phyloP scores from a whole-genome alignment of 2,797 vertebrate species.

The Hapalemur alaotrensis region DNA sequence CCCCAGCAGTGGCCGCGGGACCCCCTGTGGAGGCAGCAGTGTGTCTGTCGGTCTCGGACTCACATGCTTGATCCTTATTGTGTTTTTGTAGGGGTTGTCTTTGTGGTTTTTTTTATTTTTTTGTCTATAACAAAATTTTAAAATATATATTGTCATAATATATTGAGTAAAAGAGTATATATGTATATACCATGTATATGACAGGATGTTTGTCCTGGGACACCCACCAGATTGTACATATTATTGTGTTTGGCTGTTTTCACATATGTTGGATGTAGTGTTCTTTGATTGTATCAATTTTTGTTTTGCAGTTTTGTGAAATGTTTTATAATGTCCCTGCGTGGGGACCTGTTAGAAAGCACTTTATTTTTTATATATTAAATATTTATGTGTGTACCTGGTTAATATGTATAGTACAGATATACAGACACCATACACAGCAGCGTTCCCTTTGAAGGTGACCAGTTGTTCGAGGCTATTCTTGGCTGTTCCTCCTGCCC shows the following conservation, averaged over 20 bases:
- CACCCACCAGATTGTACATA: constrained; percentile 86
- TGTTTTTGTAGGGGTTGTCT: constrained; percentile 83
- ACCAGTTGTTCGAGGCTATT: background rate
- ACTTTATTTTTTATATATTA: constrained; percentile 97
- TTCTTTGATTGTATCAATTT: constrained; percentile 84
- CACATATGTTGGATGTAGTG: constrained; percentile 87
- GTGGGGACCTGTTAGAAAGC: constrained; percentile 92
- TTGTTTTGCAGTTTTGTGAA: constrained; percentile 84
- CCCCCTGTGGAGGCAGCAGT: background rate
- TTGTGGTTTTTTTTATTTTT: background rate
- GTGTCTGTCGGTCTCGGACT: constrained; percentile 82
- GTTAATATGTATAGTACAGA: constrained; percentile 77
- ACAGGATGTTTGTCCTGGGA: constrained; percentile 82
- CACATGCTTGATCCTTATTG: constrained; percentile 81
- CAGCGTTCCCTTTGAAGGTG: constrained; percentile 2
- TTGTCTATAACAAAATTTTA: constrained; percentile 83
- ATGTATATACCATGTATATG: constrained; percentile 89
- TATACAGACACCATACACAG: constrained; percentile 48
- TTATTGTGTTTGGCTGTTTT: constrained; percentile 84
- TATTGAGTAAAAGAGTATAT: constrained; percentile 88
- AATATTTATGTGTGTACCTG: constrained; percentile 89
- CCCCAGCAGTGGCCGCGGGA: constrained; percentile 82
- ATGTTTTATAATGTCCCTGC: constrained; percentile 90
- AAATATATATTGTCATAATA: constrained; percentile 90
- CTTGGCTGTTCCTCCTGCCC: background rate